These are phyloP conservation scores for Actinernus sp. DNA, from an alignment of 92 coral and sea anemone genomes.

Conservation along the genomic window DNA sequence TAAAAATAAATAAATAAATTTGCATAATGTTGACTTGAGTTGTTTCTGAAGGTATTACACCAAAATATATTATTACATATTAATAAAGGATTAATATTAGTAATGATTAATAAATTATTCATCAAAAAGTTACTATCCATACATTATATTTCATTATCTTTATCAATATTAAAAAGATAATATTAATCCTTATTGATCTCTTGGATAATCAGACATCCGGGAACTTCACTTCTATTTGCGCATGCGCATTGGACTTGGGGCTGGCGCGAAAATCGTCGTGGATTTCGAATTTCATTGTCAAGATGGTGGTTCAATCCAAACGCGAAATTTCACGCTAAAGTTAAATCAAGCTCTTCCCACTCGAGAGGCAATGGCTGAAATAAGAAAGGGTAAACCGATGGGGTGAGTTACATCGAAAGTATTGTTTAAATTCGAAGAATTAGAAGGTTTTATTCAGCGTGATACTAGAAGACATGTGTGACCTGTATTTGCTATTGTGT, in stretches of 20 bases:
- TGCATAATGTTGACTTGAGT: too few relatives aligned
- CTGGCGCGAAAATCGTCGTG: slow-evolving; percentile 34
- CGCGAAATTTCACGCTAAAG: too few relatives aligned
- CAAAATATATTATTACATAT: slow-evolving; percentile 8
- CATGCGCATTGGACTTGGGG: slow-evolving; percentile 24
- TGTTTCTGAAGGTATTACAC: too few relatives aligned
- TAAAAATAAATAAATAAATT: too few relatives aligned
- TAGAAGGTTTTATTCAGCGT: slow-evolving; percentile 23
- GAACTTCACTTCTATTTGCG: slow-evolving; percentile 41
- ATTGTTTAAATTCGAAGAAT: neutral
- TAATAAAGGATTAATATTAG: slow-evolving; percentile 24
- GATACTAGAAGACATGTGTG: neutral
- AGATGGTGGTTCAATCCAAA: too few relatives aligned
- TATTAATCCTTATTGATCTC: slow-evolving; percentile 15
- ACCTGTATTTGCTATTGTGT: neutral
- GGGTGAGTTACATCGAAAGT: slow-evolving; percentile 38
- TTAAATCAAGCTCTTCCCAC: too few relatives aligned
- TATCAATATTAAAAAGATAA: slow-evolving; percentile 26
- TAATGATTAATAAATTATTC: neutral
- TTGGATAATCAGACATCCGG: slow-evolving; percentile 46
- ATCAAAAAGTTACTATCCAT: neutral
- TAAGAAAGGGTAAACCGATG: slow-evolving; percentile 25
- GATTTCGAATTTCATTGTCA: neutral
- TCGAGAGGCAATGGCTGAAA: slow-evolving; percentile 38
- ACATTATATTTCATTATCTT: neutral